Evolutionary conservation across 2,113 vertebrate genomes (phyloP), one percentile per base, ranked within the genome.

Genomic region (Alligator sinensis): DNA sequence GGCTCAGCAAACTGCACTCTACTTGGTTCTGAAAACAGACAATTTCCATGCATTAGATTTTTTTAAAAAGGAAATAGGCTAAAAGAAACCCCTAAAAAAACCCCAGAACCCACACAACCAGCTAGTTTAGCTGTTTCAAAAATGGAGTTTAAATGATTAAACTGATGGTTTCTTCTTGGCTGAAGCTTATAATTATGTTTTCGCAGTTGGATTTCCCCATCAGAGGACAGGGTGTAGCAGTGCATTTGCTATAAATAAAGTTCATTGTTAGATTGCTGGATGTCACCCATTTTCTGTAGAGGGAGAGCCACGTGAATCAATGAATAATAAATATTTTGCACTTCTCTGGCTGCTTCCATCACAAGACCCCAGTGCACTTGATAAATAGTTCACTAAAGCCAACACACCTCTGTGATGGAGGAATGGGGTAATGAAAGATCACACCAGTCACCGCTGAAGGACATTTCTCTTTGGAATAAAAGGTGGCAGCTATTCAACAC

Each of bases 371-470:
- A 88, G 94, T 95, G 80, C 86, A 90, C 82, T 86, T 95, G 86
- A 96, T 89, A 92, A 95, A 96, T 82, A 91, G 95, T 77, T 86
- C 95, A 92, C 91, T 93, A 93, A 84, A 93, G 68, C 54, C 87
- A 92, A 72, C 91, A 76, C 84, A 94, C 92, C 95, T 94, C 80
- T 93, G 95, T 93, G 95, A 95, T 85, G 91, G 34, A 57, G 60
- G 55, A 83, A 90, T 80, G 86, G 86, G 95, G 80, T 94, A 94
- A 96, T 92, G 95, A 97, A 86, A 0, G 78, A 96, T 95, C 87
- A 82, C 89, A 94, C 94, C 95, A 96, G 92, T 92, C 91, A 94
- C 88, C 87, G 80, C 66, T 88, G 89, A 96, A 95, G 96, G 95
- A 92, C 95, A 97, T 91, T 86, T 96, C 94, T 91, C 93, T 80